Conservation (phyloP, 2,113 vertebrate genomes). For the Cygnus atratus region DNA sequence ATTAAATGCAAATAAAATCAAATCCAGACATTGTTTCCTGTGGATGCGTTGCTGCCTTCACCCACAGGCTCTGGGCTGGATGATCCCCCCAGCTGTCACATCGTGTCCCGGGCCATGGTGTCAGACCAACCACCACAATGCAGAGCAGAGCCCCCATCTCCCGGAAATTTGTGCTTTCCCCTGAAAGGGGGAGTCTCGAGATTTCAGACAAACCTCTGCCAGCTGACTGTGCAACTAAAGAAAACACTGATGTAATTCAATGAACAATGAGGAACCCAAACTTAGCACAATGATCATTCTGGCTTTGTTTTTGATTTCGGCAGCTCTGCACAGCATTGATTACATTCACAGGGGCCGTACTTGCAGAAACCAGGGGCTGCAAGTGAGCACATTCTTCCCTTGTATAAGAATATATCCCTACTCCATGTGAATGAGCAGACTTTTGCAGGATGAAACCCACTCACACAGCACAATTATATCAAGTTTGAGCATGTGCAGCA, state of each 20-base stretch:
- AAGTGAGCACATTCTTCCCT: background rate
- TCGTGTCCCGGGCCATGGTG: rapidly evolving
- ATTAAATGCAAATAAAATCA: background rate
- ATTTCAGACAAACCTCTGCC: constrained; percentile 50
- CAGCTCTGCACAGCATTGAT: constrained; percentile 51
- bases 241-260: constrained; percentile 61
- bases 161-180: constrained; percentile 33
- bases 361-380: constrained; percentile 24
- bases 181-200: constrained; percentile 43
- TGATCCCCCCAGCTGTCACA: background rate
- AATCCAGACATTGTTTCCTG: background rate
- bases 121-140: background rate
- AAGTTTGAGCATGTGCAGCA: rapidly evolving
- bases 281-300: constrained; percentile 60
- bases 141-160: constrained; percentile 14
- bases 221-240: constrained; percentile 67
- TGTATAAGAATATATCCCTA: background rate
- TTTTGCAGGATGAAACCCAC: background rate
- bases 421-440: rapidly evolving
- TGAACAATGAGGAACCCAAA: constrained; percentile 61
- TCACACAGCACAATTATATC: background rate
- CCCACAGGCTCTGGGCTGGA: background rate
- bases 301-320: constrained; percentile 52
- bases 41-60: background rate
- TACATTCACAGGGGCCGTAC: constrained; percentile 36